Base-by-base conservation (phyloP, 1,140 invertebrate genomes). In the Drusus annulatus region DNA sequence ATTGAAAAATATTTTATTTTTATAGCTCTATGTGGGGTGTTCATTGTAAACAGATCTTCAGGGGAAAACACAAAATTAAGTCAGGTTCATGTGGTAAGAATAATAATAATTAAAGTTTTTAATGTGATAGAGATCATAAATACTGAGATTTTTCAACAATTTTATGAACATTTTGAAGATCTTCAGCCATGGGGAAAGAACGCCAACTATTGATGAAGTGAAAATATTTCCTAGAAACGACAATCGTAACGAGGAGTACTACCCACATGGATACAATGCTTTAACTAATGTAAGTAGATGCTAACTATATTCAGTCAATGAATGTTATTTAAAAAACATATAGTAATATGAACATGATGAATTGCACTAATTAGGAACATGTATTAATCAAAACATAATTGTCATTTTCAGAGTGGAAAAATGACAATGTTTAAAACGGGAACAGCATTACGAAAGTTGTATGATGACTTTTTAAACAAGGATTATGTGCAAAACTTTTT, bases 131-230 rank as follows among this genome's bases (percentile, higher is more conserved):
- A 69, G 23, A 75, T 71, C 50, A 75, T n/a, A n/a, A n/a, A n/a
- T n/a, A n/a, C n/a, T n/a, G n/a, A n/a, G n/a, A n/a, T n/a, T n/a
- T n/a, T n/a, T n/a, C n/a, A n/a, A n/a, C n/a, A n/a, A n/a, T 31
- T 60, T 50, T 6, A 7, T 52, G 36, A n/a, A 21, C n/a, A 75
- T 36, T 31, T 75, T 3, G 16, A 71, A 92, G 91, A 45, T 91
- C 17, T 90, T 91, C 84, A 91, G 90, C 28, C 90, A 92, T 84
- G 91, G 91, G 45, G 89, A 92, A 82, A 88, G 91, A 28, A 90
- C 90, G 5, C 90, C 91, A 0, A 87, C 87, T 76, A 81, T 86
- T 74, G 85, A 84, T 25, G 90, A 91, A 85, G 75, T 90, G 28
- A 86, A 86, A 31, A 86, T 89, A 84, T 87, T 90, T 65, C 90